Conservation (phyloP, 2,113 vertebrate genomes). For the Picathartes gymnocephalus region DNA sequence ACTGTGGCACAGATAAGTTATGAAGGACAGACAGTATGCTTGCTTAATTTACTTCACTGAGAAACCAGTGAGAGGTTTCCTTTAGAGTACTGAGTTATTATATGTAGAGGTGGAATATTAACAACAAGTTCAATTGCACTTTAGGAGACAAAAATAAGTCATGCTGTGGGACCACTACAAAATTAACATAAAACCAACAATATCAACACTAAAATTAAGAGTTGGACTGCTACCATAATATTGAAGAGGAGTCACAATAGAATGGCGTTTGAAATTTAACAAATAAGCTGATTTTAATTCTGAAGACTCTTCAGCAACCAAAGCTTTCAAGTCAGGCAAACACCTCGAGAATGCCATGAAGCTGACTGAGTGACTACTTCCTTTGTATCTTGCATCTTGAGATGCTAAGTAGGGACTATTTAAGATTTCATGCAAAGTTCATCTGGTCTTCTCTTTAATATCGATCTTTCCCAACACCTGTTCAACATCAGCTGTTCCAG, state of each 20-base stretch:
- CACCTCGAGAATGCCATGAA: background rate
- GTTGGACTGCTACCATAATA: background rate
- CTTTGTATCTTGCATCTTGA: background rate
- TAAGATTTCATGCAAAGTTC: background rate
- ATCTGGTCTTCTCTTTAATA: background rate
- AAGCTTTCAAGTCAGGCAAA: background rate
- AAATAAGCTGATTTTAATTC: background rate
- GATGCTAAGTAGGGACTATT: background rate
- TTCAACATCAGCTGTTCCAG: background rate
- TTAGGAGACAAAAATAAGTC: background rate
- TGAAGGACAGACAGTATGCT: background rate
- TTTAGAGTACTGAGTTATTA: background rate
- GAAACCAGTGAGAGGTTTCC: background rate
- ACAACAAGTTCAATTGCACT: background rate
- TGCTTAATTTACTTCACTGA: background rate
- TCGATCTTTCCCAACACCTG: background rate
- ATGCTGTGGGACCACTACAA: background rate
- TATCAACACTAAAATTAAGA: background rate
- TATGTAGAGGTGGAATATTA: background rate
- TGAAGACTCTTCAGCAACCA: background rate
- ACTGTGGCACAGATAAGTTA: background rate
- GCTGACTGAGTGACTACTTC: background rate
- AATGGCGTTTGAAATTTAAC: background rate
- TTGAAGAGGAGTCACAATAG: background rate
- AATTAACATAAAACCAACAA: background rate